Conservation (phyloP, 2,888 invertebrate species). For the Eumerus sabulonum region DNA sequence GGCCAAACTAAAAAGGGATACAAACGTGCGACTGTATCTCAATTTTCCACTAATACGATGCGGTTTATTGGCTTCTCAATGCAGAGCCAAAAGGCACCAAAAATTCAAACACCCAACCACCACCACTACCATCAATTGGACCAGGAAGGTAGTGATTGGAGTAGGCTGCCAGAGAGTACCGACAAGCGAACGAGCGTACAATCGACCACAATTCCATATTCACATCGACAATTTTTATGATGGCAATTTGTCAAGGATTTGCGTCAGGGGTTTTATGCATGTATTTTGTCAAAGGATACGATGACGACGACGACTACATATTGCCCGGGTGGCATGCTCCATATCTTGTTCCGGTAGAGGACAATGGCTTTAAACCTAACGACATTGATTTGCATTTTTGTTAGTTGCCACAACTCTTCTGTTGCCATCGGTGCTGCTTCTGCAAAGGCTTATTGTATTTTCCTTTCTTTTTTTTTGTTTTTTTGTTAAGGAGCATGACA, state of each 20-base stretch:
- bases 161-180: constrained; percentile 14
- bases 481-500: not conserved
- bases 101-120: not conserved
- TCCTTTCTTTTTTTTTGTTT: too few species aligned
- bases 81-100: constrained; percentile 5
- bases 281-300: constrained; percentile 58
- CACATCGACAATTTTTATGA: constrained; percentile 69
- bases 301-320: not conserved
- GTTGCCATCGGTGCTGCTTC: not conserved
- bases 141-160: too few species aligned
- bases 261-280: constrained; percentile 53
- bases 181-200: constrained; percentile 57
- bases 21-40: constrained; percentile 63
- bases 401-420: constrained; percentile 1
- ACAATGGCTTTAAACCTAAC: constrained; percentile 51
- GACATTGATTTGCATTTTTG: constrained; percentile 65
- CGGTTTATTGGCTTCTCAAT: constrained; percentile 70
- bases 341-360: constrained; percentile 27
- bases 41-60: constrained; percentile 69
- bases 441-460: not conserved
- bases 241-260: constrained; percentile 70
- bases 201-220: constrained; percentile 65
- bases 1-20: constrained; percentile 68
- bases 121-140: too few species aligned
- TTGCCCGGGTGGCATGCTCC: constrained; percentile 2